Evolutionary conservation across 2,113 vertebrate species (phyloP).

Genomic region (Lipotes vexillifer): DNA sequence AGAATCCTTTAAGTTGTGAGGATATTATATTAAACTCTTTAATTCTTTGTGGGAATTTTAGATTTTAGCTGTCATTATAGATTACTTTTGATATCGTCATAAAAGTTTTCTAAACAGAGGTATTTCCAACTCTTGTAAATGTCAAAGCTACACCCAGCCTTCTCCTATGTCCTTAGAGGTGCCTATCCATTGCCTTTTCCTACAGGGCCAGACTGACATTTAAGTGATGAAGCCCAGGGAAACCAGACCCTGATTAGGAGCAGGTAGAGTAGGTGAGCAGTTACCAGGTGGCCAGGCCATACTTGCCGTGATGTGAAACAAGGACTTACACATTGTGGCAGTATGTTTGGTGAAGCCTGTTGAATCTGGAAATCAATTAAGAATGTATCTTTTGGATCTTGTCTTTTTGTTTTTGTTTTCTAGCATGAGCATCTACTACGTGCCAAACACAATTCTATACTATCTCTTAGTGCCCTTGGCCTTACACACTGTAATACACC

Average conservation of each 20-base stretch:
- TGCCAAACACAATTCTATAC: not conserved
- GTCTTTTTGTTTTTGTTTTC: not conserved
- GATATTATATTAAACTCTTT: not conserved
- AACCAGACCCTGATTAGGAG: not conserved
- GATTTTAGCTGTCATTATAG: not conserved
- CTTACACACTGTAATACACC: not conserved
- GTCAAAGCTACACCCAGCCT: not conserved
- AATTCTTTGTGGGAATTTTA: not conserved
- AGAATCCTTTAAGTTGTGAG: not conserved
- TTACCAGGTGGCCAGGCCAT: not conserved
- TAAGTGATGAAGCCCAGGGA: not conserved
- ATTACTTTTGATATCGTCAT: not conserved
- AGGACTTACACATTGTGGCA: not conserved
- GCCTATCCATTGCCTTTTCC: not conserved
- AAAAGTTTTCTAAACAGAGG: not conserved
- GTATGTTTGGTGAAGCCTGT: not conserved
- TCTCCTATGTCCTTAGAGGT: not conserved
- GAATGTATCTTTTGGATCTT: not conserved
- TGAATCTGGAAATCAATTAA: not conserved
- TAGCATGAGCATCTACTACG: not conserved
- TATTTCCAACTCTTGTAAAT: not conserved
- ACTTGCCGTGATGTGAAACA: not conserved
- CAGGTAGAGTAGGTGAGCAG: not conserved
- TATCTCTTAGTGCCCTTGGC: not conserved
- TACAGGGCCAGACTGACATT: not conserved